Conservation (phyloP, 2,113 vertebrate genomes). For the Edolisoma coerulescens region DNA sequence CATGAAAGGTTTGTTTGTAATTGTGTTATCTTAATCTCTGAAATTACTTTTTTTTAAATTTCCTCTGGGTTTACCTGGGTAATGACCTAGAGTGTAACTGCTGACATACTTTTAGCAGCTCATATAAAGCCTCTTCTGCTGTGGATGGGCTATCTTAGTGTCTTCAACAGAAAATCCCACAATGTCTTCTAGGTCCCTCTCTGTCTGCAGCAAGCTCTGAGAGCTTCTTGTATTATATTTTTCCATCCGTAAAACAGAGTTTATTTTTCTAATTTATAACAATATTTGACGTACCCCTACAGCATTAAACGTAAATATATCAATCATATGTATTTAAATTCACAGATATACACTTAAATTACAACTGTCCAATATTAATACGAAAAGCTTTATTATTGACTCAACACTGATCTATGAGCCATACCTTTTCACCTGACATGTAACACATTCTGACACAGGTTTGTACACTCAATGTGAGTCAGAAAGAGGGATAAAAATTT, state of each 20-base stretch:
- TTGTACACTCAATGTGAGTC: background rate
- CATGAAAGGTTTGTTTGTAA: background rate
- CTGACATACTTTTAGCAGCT: background rate
- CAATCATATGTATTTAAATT: background rate
- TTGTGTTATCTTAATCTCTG: background rate
- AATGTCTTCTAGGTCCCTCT: background rate
- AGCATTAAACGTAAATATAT: background rate
- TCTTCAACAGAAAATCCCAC: background rate
- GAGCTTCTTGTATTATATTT: background rate
- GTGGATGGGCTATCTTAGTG: background rate
- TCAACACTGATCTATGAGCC: background rate
- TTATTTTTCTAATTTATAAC: background rate
- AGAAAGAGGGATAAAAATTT: background rate
- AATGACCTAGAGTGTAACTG: background rate
- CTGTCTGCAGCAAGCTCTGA: background rate
- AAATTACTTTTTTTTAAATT: background rate
- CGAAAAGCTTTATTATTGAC: background rate
- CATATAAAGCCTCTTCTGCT: background rate
- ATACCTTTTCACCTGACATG: background rate
- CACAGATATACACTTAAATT: background rate
- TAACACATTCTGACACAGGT: background rate
- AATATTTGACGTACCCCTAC: background rate
- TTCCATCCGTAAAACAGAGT: background rate
- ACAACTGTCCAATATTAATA: background rate
- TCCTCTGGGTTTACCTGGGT: background rate